A percentile compares a stretch with the other conserved stretches of the same genome.
These are phyloP conservation scores for Uria aalge DNA, from an alignment of 2,113 vertebrate species.

Conservation along the genomic window DNA sequence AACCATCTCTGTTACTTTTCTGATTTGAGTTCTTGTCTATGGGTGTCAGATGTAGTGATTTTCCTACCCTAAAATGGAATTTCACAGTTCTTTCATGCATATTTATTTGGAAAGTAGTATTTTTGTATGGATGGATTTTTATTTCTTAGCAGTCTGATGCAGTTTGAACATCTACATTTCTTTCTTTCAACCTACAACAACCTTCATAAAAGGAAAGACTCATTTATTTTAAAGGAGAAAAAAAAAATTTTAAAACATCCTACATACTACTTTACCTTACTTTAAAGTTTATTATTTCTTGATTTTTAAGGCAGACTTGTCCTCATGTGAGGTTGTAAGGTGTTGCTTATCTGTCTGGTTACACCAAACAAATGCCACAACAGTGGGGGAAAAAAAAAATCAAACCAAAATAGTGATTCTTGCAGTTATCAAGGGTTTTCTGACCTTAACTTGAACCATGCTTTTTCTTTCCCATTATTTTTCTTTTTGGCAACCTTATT, in stretches of 20 bases:
- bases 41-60: not conserved
- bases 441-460: not conserved
- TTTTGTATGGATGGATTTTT: not conserved
- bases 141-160: not conserved
- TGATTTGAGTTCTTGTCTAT: not conserved
- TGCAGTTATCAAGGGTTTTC: not conserved
- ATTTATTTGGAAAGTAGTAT: not conserved
- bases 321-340: not conserved
- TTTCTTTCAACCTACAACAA: not conserved
- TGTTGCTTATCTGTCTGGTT: not conserved
- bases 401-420: not conserved
- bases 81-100: not conserved
- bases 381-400: not conserved
- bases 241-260: not conserved
- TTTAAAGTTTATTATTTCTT: not conserved
- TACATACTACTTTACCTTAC: not conserved
- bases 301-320: not conserved
- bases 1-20: not conserved
- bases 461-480: not conserved
- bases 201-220: not conserved
- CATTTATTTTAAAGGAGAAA: not conserved
- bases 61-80: not conserved
- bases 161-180: not conserved
- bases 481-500: not conserved
- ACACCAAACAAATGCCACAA: not conserved